Conservation (phyloP, 2,888 invertebrate species). For the Crocallis elinguaria region DNA sequence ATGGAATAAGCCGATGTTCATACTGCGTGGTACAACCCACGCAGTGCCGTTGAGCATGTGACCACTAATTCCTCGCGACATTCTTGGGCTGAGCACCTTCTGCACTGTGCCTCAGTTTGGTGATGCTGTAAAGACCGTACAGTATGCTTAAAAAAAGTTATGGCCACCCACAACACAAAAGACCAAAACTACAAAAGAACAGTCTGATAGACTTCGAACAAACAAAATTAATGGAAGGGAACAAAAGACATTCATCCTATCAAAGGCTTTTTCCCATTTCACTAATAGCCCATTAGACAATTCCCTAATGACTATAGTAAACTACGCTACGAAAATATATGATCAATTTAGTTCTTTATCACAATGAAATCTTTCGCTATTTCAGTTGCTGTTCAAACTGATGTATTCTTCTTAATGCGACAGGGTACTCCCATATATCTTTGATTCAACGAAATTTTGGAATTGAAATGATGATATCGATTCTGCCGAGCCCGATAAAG, state of each 20-base stretch:
- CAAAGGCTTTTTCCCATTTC: conserved; percentile 27
- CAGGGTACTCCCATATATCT: neutral
- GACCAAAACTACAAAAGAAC: conserved; percentile 5
- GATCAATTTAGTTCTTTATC: conserved; percentile 3
- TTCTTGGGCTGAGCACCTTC: no score
- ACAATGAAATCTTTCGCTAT: neutral
- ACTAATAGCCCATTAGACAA: conserved; percentile 28
- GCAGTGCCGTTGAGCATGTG: no score
- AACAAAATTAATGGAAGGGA: conserved; percentile 25
- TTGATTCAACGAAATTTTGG: neutral
- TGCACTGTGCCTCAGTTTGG: no score
- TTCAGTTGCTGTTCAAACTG: neutral
- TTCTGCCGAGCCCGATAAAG: no score
- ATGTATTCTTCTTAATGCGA: neutral
- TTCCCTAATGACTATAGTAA: conserved; percentile 21
- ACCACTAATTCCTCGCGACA: no score
- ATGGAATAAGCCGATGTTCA: no score
- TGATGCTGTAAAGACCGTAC: no score
- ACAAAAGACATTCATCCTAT: conserved; percentile 29
- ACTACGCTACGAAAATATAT: conserved; percentile 2
- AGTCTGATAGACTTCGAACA: conserved; percentile 20
- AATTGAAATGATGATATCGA: no score
- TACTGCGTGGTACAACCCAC: no score
- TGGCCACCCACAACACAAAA: no score
- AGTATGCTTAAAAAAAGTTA: no score